Conservation (phyloP, 92 coral and sea anemone genomes). For the Porites rus region DNA sequence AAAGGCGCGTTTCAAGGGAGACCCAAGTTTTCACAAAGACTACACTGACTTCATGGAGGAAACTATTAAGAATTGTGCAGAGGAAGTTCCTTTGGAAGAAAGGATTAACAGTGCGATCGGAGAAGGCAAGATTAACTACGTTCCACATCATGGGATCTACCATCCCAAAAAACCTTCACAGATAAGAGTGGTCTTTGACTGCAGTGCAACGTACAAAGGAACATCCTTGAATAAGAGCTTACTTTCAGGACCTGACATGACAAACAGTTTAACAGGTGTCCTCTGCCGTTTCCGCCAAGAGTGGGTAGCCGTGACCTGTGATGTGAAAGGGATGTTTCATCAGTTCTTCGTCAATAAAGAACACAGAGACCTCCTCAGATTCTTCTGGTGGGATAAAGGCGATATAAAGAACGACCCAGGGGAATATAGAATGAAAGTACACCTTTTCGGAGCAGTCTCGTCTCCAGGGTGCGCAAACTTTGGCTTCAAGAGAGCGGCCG, state of each 20-base stretch:
- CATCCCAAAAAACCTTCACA: conserved; percentile 34
- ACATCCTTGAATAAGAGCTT: conserved; percentile 40
- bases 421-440: conserved; percentile 78
- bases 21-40: conserved; percentile 32
- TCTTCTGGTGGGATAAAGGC: conserved; percentile 70
- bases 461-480: conserved; percentile 79
- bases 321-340: conserved; percentile 52
- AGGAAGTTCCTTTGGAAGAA: not conserved
- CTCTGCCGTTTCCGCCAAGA: conserved; percentile 58
- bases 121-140: conserved; percentile 30
- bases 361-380: conserved; percentile 57
- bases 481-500: conserved; percentile 64
- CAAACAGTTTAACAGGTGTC: conserved; percentile 45
- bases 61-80: conserved; percentile 41
- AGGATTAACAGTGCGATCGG: not conserved
- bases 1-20: conserved; percentile 38
- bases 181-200: conserved; percentile 20
- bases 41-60: conserved; percentile 53
- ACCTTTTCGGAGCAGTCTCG: conserved; percentile 70
- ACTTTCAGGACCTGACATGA: conserved; percentile 49
- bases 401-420: conserved; percentile 38
- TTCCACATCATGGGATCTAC: conserved; percentile 43
- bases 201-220: conserved; percentile 26
- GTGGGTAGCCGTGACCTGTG: conserved; percentile 38
- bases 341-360: conserved; percentile 61